Percentiles rank a stretch among this genome's conserved stretches.
Conservation (phyloP, 2,888 invertebrate species). For the Trachelus tabidus region DNA sequence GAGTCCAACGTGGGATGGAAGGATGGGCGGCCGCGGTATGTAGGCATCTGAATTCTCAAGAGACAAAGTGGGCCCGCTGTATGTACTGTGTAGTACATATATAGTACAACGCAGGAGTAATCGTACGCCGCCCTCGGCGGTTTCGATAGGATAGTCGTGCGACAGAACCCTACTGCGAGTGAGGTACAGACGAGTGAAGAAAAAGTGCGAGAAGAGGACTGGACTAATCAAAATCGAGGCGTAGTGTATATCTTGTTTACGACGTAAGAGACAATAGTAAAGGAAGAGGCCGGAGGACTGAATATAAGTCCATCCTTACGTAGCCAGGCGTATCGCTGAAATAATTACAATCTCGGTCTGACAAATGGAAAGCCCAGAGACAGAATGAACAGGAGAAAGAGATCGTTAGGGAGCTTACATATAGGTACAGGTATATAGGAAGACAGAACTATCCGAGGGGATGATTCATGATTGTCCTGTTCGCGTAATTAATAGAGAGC, state of each 20-base stretch:
- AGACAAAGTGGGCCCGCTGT: conserved; percentile 36
- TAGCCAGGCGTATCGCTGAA: neutral
- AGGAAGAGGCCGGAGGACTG: neutral
- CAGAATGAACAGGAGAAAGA: neutral
- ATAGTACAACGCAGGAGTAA: conserved; percentile 38
- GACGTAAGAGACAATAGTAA: neutral
- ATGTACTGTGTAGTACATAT: conserved; percentile 21
- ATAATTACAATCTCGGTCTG: neutral
- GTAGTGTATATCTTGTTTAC: neutral
- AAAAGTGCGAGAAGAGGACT: neutral
- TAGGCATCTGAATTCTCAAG: conserved; percentile 38
- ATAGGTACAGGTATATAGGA: neutral
- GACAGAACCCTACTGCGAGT: conserved; percentile 39
- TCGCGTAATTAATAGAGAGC: neutral
- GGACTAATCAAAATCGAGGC: neutral
- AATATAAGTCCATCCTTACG: neutral
- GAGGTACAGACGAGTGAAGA: neutral
- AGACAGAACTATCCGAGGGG: neutral
- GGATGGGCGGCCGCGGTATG: conserved; percentile 30
- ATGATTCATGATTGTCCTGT: neutral
- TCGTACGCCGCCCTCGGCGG: conserved; percentile 42
- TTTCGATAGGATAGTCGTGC: conserved; percentile 52
- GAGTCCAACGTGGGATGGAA: conserved; percentile 33
- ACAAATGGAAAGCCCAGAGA: neutral
- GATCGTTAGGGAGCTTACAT: neutral